Conservation (phyloP, 2,888 invertebrate species). For the Aphodius sticticus region DNA sequence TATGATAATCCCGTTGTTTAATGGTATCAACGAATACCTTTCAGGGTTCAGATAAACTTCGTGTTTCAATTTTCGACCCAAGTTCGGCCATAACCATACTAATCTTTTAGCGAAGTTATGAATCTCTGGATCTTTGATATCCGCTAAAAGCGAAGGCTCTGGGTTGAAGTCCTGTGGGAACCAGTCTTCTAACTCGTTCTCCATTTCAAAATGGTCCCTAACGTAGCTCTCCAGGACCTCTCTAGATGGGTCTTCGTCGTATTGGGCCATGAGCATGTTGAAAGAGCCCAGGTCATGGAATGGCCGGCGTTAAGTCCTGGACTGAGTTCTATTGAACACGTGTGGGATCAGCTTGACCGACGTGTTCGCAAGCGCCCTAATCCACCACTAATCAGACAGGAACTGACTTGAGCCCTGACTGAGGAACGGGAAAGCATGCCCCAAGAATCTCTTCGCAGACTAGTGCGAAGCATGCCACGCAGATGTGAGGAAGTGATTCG, state of each 20-base stretch:
- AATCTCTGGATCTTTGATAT: conserved; percentile 67
- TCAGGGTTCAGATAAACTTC: conserved; percentile 62
- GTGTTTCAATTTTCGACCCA: conserved; percentile 69
- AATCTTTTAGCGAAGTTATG: conserved; percentile 69
- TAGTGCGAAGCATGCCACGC: too few relatives aligned
- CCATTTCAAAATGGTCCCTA: conserved; percentile 65
- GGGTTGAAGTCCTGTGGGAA: conserved; percentile 67
- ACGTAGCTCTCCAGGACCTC: conserved; percentile 65
- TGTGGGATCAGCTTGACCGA: too few relatives aligned
- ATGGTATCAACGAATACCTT: conserved; percentile 55
- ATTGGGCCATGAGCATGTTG: conserved; percentile 63
- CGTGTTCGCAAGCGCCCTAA: too few relatives aligned
- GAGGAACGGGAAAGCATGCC: too few relatives aligned
- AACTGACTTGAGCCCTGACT: too few relatives aligned
- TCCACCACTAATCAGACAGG: too few relatives aligned
- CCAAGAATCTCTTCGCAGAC: too few relatives aligned
- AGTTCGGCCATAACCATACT: conserved; percentile 70
- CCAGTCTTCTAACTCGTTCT: conserved; percentile 67
- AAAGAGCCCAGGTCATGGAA: too few relatives aligned
- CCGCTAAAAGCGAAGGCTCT: conserved; percentile 67
- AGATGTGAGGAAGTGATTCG: too few relatives aligned
- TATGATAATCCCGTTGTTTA: conserved; percentile 69
- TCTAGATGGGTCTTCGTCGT: conserved; percentile 60
- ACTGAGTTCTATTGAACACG: too few relatives aligned
- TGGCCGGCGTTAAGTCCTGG: too few relatives aligned